Evolutionary conservation across 2,888 invertebrate genomes (phyloP).

Genomic region (Poecilobothrus nobilitatus): DNA sequence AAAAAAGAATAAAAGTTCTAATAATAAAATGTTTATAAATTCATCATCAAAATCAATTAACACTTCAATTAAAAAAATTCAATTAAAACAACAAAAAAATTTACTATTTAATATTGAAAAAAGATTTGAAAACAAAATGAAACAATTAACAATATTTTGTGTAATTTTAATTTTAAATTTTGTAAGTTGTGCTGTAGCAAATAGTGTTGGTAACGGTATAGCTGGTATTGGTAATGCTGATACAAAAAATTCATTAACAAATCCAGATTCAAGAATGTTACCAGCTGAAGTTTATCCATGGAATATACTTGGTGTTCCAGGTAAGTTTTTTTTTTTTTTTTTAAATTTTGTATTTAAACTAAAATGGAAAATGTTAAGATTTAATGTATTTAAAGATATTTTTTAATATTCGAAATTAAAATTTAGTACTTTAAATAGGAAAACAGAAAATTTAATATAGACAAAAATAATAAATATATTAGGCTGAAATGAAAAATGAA

Average conservation of each 20-base stretch:
- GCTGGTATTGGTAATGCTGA: not conserved
- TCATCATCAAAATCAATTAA: no score
- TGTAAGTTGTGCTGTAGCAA: not conserved
- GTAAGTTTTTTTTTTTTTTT: not conserved
- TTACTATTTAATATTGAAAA: not conserved
- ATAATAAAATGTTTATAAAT: not conserved
- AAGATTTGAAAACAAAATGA: not conserved
- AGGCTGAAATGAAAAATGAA: no score
- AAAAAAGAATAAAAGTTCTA: no score
- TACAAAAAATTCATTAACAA: not conserved
- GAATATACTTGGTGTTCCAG: constrained; percentile 1
- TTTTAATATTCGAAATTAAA: no score
- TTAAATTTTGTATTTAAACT: no score
- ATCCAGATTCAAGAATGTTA: not conserved
- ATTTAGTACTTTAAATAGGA: no score
- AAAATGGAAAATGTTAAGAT: no score
- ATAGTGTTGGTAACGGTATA: not conserved
- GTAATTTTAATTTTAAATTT: not conserved
- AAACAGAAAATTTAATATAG: no score
- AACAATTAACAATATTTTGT: not conserved
- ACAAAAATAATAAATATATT: no score
- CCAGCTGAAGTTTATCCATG: not conserved
- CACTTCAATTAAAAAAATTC: not conserved
- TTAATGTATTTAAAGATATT: no score
- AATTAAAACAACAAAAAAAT: not conserved